These are phyloP conservation scores for Puma concolor DNA, from an alignment of 2,113 vertebrate genomes.

Conservation along the genomic window DNA sequence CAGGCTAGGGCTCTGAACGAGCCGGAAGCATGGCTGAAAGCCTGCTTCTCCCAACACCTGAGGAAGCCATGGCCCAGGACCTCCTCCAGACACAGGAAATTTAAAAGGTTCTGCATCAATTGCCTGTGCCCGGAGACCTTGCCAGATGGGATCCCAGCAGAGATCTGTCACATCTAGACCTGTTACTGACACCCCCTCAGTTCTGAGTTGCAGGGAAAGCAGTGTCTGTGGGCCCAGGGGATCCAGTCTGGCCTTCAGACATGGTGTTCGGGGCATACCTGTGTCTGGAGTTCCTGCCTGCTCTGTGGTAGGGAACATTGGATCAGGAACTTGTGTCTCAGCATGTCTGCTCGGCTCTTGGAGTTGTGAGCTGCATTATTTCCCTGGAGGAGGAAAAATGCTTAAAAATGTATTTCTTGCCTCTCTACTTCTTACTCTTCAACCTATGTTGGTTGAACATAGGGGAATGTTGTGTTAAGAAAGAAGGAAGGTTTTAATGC, in stretches of 20 bases:
- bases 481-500: not conserved
- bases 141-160: not conserved
- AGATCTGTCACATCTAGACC: not conserved
- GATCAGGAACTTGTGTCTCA: not conserved
- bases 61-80: not conserved
- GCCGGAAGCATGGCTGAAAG: not conserved
- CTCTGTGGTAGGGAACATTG: not conserved
- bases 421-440: constrained; percentile 1
- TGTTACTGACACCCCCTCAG: not conserved
- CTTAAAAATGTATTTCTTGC: not conserved
- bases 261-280: not conserved
- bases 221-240: not conserved
- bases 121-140: not conserved
- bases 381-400: not conserved
- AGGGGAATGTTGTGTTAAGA: not conserved
- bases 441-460: not conserved
- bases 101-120: not conserved
- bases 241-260: not conserved
- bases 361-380: not conserved
- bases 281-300: not conserved
- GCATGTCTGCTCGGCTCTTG: not conserved
- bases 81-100: not conserved
- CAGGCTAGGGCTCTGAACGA: not conserved
- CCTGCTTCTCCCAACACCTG: not conserved
- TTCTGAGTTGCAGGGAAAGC: not conserved